Evolutionary conservation across 2,797 vertebrate species (phyloP), one percentile per base, ranked within the genome.

Genomic region (Phrynocephalus guinanensis): DNA sequence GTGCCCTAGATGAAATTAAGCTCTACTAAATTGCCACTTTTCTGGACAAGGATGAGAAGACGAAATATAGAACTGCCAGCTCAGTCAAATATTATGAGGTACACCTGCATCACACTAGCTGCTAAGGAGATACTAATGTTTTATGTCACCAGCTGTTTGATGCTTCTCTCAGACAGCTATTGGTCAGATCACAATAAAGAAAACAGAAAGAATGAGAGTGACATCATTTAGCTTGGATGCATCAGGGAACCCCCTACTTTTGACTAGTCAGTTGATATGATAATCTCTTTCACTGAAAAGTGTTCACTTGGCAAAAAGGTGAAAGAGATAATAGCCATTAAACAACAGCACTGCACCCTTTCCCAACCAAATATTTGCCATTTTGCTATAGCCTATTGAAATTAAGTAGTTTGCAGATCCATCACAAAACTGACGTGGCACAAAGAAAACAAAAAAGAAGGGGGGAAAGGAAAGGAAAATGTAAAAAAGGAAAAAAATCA

Each of bases 1-100:
- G 13, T 68, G 20, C 8, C 16, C 38, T 44, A 44, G 38, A 44
- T 44, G 3, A 44, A 44, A 44, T 44, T 44, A 44, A 44, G 38
- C 38, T 44, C 38, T 44, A 79, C 67, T 91, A 78, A 88, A 94
- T 0, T 79, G 94, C 92, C 91, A 91, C 89, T 93, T 91, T 94
- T 92, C 89, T 91, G 0, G 86, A 92, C 56, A 91, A 92, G 94
- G 90, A 91, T 93, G 88, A 85, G 78, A 89, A 87, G 90, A 90
- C 90, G 96, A 93, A 95, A 83, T 94, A 95, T 96, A 96, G 94
- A 94, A 84, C 92, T 91, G 63, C 15, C 90, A 92, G 93, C 84
- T 95, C 82, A 90, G 91, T 89, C 83, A 86, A 94, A 87, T 44
- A 79, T 90, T 92, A 79, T 82, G 92, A 92, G 94, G 94, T 87